Percentiles rank a stretch among this genome's conserved stretches.
phyloP scores from a whole-genome alignment of 2,113 vertebrate species.

The Scytalopus superciliaris region DNA sequence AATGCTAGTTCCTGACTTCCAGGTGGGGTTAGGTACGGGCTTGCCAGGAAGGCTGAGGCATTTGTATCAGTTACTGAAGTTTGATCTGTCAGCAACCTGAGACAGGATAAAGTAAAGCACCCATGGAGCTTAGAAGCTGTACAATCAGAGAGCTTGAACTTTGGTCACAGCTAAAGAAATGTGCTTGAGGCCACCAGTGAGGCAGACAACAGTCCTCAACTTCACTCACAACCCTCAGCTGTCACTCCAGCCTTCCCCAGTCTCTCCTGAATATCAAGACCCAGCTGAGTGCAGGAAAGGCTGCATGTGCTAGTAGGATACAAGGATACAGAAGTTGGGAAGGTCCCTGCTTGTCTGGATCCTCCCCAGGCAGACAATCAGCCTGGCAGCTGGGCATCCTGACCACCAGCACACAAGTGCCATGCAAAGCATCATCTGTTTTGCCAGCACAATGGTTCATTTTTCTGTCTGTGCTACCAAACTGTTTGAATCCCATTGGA shows the following conservation, averaged over 20 bases:
- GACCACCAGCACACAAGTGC: background rate
- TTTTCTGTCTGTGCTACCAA: background rate
- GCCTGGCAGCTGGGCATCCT: background rate
- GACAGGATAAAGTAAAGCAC: background rate
- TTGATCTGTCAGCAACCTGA: background rate
- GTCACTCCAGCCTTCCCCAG: background rate
- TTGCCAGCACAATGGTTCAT: background rate
- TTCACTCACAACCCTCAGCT: background rate
- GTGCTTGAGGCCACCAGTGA: background rate
- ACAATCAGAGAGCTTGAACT: background rate
- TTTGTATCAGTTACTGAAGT: background rate
- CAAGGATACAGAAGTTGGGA: background rate
- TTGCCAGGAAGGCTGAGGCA: background rate
- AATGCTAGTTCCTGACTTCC: background rate
- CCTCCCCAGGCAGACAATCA: background rate
- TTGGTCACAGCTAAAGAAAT: background rate
- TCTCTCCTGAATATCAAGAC: background rate
- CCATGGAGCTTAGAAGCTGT: background rate
- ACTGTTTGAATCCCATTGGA: background rate
- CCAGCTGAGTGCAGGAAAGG: background rate
- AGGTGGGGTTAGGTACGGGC: background rate
- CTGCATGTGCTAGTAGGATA: accelerated
- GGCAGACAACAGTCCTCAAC: background rate
- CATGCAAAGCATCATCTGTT: accelerated
- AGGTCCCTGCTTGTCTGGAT: background rate